Evolutionary conservation across 2,113 vertebrate species (phyloP), one percentile per base, ranked within the genome.

Genomic region (Cyprinodon brontotheroides): DNA sequence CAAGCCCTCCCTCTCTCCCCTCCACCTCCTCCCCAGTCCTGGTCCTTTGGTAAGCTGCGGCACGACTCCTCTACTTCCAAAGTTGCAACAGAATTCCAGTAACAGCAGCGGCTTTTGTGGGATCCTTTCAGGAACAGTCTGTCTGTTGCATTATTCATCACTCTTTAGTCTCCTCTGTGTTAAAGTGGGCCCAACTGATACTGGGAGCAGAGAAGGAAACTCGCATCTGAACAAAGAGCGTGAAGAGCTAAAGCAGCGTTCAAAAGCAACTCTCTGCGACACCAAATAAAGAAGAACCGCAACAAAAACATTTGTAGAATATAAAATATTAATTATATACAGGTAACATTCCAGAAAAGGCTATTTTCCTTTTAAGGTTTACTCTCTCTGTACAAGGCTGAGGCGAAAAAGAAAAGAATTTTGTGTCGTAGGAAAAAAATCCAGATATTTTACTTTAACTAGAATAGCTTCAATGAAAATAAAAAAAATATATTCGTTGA

Each of bases 141-240:
- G 85, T 78, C 79, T 87, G 79, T 79, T 93, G 89, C 87, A 93
- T 93, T 90, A 93, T 93, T 93, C 90, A 93, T 92, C 74, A 59
- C 65, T 74, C 29, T 71, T 66, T 45, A 82, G 89, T 87, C 86
- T 87, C 80, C 79, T 82, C 84, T 69, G 77, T 85, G 87, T 85
- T 64, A 88, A 71, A 87, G 83, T 82, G 83, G 20, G 76, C 81
- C 82, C 86, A 85, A 85, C 81, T 89, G 81, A 83, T 84, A 76
- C 74, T 66, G 70, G 77, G 77, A 74, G 62, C 14, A 65, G 57
- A 76, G 45, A 82, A 67, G 68, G 77, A 66, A 37, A 53, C 67
- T 67, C 74, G 15, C 73, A 81, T 80, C 86, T 75, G 73, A 78
- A 66, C 36, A 47, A 72, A 53, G 61, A 57, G 77, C 69, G 65